phyloP scores from a whole-genome alignment of 2,888 invertebrate species.

The Bhutanitis thaidina region DNA sequence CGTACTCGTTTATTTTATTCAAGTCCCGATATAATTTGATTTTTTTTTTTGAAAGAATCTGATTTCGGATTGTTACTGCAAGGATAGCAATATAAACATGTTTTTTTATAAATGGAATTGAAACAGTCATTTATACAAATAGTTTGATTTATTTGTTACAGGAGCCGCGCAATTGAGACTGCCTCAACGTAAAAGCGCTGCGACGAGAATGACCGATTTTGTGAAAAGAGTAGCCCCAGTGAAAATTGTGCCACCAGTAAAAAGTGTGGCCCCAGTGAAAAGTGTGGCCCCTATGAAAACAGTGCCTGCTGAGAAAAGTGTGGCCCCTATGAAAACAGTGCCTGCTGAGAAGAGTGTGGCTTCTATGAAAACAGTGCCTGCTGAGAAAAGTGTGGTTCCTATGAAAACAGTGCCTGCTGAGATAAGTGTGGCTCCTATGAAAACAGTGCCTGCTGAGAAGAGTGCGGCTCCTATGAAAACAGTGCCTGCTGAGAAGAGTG shows the following conservation, averaged over 20 bases:
- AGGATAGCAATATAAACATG: too few species aligned
- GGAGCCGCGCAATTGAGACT: too few species aligned
- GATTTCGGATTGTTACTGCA: too few species aligned
- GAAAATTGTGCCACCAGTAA: neutral
- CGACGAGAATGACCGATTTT: neutral
- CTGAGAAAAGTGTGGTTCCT: neutral
- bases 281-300: neutral
- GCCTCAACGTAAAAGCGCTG: too few species aligned
- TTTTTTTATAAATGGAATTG: too few species aligned
- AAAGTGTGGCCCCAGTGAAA: neutral
- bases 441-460: neutral
- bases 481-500: neutral
- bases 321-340: neutral
- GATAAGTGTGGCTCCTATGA: neutral
- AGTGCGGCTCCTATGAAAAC: neutral
- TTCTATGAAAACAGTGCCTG: neutral
- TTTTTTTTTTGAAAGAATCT: too few species aligned
- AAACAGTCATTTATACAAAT: too few species aligned
- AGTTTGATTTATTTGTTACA: too few species aligned
- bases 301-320: neutral
- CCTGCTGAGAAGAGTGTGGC: neutral
- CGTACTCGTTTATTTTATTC: too few species aligned
- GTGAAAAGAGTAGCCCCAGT: neutral
- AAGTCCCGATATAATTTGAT: too few species aligned
- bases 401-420: neutral